phyloP scores from a whole-genome alignment of 2,888 invertebrate species.

The Isotomurus palustris region DNA sequence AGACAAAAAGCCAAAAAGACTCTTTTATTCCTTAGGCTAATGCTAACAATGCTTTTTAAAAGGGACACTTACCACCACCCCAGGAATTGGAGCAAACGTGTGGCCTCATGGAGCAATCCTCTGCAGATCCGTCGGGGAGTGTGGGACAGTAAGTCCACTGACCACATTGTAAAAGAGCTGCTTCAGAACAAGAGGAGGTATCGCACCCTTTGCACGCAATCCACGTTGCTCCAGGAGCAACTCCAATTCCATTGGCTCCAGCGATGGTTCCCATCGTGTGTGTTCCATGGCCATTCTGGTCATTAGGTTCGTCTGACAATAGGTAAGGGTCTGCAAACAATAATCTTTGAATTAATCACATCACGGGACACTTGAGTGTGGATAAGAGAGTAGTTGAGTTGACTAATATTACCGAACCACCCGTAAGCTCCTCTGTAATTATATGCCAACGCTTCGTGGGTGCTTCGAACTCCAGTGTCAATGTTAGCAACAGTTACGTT shows the following conservation, averaged over 20 bases:
- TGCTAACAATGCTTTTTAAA: too few species aligned
- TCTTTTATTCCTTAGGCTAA: too few species aligned
- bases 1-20: too few species aligned
- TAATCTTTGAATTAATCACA: too few species aligned
- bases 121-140: background rate
- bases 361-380: background rate
- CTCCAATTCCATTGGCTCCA: slow-evolving; percentile 25
- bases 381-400: background rate
- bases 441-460: slow-evolving; percentile 6
- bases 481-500: slow-evolving; percentile 23
- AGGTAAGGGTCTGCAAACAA: slow-evolving; percentile 28
- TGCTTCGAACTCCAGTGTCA: slow-evolving; percentile 20
- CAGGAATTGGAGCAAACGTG: slow-evolving; percentile 20
- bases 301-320: slow-evolving; percentile 2
- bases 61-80: slow-evolving; percentile 22
- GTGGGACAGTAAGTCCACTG: background rate
- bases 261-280: slow-evolving; percentile 28
- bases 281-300: slow-evolving; percentile 23
- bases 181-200: slow-evolving; percentile 20
- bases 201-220: slow-evolving; percentile 28
- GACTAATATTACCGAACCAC: slow-evolving; percentile 8
- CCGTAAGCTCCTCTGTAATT: slow-evolving; percentile 5
- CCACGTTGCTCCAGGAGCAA: slow-evolving; percentile 24
- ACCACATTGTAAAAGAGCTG: slow-evolving; percentile 24
- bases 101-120: slow-evolving; percentile 18